These are phyloP conservation scores for Drosophila pegasa DNA, from an alignment of 2,888 invertebrate genomes.

Conservation along the genomic window DNA sequence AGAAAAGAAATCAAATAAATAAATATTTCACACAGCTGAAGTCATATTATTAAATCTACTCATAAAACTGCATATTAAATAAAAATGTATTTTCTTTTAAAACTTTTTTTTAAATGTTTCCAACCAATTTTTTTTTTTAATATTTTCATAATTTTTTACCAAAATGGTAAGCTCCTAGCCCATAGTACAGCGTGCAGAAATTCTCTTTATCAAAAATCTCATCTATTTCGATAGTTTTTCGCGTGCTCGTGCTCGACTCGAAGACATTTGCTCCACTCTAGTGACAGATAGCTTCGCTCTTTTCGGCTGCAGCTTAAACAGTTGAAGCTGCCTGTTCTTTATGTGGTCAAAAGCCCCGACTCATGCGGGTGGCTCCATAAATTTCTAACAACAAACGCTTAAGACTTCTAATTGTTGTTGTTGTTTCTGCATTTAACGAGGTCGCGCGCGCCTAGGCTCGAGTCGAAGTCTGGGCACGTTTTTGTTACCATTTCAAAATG, in stretches of 20 bases:
- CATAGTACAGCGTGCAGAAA: no score
- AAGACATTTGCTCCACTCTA: conserved; percentile 2
- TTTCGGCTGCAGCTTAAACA: conserved; percentile 1
- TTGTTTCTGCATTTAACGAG: conserved; percentile 49
- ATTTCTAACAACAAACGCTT: conserved; percentile 36
- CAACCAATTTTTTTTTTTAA: no score
- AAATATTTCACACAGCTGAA: no score
- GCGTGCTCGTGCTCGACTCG: not conserved
- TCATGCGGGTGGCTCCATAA: conserved; percentile 29
- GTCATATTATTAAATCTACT: no score
- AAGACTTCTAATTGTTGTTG: conserved; percentile 28
- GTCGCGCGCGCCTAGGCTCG: conserved; percentile 45
- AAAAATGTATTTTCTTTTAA: no score
- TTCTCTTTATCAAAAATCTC: no score
- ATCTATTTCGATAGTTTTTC: not conserved
- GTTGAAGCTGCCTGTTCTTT: conserved; percentile 2
- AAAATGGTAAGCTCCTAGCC: no score
- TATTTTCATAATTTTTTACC: no score
- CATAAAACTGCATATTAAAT: no score
- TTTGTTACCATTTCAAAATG: conserved; percentile 63
- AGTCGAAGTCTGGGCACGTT: conserved; percentile 67
- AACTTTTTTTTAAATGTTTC: no score
- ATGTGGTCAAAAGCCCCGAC: conserved; percentile 15
- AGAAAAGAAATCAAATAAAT: no score
- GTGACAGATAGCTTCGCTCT: not conserved